These are phyloP conservation scores for Colinus virginianus DNA, from an alignment of 2,113 vertebrate genomes.

Conservation along the genomic window DNA sequence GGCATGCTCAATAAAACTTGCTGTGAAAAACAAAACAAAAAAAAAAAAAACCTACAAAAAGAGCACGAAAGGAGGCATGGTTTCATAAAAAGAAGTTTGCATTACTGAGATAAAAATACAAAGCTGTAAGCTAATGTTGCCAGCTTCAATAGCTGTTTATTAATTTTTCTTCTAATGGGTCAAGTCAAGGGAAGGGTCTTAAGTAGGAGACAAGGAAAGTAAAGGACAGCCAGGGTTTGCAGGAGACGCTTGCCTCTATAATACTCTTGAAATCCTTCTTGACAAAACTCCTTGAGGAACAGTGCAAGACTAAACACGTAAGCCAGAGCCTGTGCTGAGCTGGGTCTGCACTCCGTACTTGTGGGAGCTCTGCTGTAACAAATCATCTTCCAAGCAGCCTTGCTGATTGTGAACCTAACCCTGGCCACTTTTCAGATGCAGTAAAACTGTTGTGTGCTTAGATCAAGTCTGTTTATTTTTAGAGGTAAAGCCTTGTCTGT, in stretches of 20 bases:
- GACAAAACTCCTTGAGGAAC: background rate
- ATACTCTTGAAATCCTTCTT: background rate
- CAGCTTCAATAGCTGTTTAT: background rate
- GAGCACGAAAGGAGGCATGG: background rate
- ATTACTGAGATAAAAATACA: background rate
- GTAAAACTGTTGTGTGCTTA: slow-evolving; percentile 38
- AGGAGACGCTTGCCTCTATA: background rate
- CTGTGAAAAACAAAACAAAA: background rate
- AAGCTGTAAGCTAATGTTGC: background rate
- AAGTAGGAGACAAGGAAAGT: background rate
- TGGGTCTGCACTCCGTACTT: slow-evolving; percentile 37
- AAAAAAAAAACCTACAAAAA: background rate
- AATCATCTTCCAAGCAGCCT: background rate
- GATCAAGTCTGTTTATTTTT: slow-evolving; percentile 55
- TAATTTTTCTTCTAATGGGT: background rate
- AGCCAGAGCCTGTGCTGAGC: slow-evolving; percentile 57
- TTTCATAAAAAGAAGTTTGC: background rate
- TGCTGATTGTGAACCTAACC: background rate
- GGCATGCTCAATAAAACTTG: background rate
- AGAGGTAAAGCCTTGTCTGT: slow-evolving; percentile 40
- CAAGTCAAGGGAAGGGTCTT: background rate
- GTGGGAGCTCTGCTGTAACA: slow-evolving; percentile 41
- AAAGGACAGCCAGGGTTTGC: background rate
- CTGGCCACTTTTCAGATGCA: slow-evolving; percentile 49
- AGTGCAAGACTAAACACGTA: slow-evolving; percentile 31